Evolutionary conservation across 2,797 vertebrate species (phyloP), one percentile per base, ranked within the genome.

Genomic region (Cynopterus sphinx): DNA sequence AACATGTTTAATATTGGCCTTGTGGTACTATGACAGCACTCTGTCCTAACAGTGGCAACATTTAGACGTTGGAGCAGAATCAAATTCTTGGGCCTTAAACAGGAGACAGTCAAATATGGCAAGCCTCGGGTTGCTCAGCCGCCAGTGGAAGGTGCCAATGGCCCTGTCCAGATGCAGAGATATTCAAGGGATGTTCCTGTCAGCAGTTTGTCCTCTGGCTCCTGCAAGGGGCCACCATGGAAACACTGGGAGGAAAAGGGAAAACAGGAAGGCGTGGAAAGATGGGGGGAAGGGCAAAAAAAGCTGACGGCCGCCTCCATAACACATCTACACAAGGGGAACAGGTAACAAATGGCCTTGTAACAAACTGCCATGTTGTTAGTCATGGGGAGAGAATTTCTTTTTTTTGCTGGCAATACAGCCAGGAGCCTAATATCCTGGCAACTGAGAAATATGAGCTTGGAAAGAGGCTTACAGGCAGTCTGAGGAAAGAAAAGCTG

Each of bases 381-480:
- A 91, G 67, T 93, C 90, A 81, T 11, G 16, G 84, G 41, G 75
- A 91, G 86, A 90, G 79, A 65, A 87, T 95, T 83, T 90, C 92
- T 87, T 96, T 96, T 96, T 77, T 57, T 86, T 97, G 65, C 78
- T 96, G 88, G 83, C 79, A 95, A 41, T 73, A 22, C 21, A 83
- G 91, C 36, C 74, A 78, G 59, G 55, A 97, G 67, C 36, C 94
- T 90, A 46, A 95, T 85, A 70, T 82, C 88, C 92, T 95, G 88
- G 87, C 96, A 96, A 67, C 82, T 68, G 96, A 96, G 95, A 98
- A 97, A 95, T 4, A 97, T 9, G 96, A 96, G 88, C 87, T 68
- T 96, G 92, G 77, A 95, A 96, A 96, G 36, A 84, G 70, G 88
- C 78, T 92, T 91, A 67, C 63, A 96, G 2, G 31, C 81, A 68